Base-by-base conservation (phyloP, 2,888 invertebrate species). In the Steinernema hermaphroditum region DNA sequence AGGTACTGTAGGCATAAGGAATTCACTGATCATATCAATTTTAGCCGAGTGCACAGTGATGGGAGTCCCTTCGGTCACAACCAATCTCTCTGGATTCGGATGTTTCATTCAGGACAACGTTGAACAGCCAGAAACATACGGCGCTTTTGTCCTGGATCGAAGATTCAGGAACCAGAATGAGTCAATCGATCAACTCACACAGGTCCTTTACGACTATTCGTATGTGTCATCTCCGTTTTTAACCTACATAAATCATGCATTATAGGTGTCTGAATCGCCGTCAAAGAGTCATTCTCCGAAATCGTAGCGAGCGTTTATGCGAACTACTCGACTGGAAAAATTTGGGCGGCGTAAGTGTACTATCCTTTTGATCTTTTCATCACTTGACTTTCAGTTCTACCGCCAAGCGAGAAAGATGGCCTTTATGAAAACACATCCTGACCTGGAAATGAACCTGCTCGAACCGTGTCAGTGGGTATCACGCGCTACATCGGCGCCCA, bases 281-380 rank as follows among this genome's bases (percentile, higher is more conserved):
- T 57, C 98, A 98, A 87, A 91, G 98, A 83, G 97, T 98, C 84
- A 97, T 99, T 76, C 96, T 97, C 86, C 91, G 98, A 79, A 99
- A 99, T 88, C 91, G 98, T 82, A 98, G 97, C 0, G 98, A 98
- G 87, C 90, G 98, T 41, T 89, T 98, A n/a, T 95, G 95, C 81
- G 98, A 98, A 87, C 90, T 99, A 62, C 90, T 98, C 75, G 98
- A 98, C 87, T 98, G 98, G 98, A 92, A 94, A 87, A 97, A 94
- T 87, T 90, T 98, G 72, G 97, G 96, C 87, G 92, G 95, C 86
- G 80, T 82, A 32, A 71, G 75, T 71, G 46, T 19, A 22, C n/a
- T n/a, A n/a, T n/a, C n/a, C n/a, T n/a, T 27, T n/a, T n/a, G n/a
- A n/a, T n/a, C n/a, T n/a, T n/a, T n/a, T n/a, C n/a, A n/a, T n/a